phyloP scores from a whole-genome alignment of 2,113 vertebrate species.

The Chloroceryle aenea region DNA sequence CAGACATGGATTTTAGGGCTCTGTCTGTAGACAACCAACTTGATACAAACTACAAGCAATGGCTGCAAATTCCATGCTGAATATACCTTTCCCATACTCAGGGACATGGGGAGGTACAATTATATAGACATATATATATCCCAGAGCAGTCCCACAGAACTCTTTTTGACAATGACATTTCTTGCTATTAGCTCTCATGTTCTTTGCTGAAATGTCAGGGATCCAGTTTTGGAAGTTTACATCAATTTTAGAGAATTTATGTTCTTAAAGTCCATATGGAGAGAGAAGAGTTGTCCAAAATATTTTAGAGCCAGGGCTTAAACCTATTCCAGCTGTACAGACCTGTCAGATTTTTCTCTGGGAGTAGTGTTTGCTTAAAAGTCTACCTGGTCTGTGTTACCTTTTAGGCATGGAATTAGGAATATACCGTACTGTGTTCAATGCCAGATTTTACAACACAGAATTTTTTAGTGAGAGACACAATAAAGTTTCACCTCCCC shows the following conservation, averaged over 20 bases:
- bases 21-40: neutral
- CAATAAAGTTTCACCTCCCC: neutral
- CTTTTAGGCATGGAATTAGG: neutral
- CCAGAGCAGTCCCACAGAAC: neutral
- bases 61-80: neutral
- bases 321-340: slow-evolving; percentile 11
- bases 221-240: neutral
- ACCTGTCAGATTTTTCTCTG: neutral
- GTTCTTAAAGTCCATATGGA: neutral
- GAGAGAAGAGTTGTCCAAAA: neutral
- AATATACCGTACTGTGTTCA: neutral
- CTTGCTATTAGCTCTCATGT: neutral
- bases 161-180: neutral
- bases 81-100: neutral
- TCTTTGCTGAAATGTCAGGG: neutral
- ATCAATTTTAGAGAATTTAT: neutral
- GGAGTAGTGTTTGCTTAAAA: neutral
- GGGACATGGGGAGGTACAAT: neutral
- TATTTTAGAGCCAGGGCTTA: neutral
- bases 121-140: neutral
- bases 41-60: neutral
- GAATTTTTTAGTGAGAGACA: neutral
- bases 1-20: neutral
- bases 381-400: neutral
- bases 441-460: neutral